These are phyloP conservation scores for Agonopterix heracliana DNA, from an alignment of 2,888 invertebrate genomes.

Conservation along the genomic window DNA sequence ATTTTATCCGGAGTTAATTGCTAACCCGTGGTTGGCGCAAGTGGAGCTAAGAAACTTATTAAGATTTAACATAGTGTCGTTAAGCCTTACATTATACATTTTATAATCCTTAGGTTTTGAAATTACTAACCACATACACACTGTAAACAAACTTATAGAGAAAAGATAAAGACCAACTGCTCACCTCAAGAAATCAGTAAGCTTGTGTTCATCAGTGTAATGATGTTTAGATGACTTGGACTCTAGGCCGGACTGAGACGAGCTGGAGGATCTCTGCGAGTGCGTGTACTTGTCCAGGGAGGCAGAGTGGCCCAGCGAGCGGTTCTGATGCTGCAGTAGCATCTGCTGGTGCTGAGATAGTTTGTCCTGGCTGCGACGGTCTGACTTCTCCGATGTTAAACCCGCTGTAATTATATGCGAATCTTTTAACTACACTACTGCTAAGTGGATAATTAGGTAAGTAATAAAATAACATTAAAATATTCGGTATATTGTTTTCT, in stretches of 20 bases:
- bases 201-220: conserved; percentile 78
- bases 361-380: conserved; percentile 64
- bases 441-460: not conserved
- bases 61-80: too few relatives aligned
- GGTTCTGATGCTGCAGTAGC: conserved; percentile 81
- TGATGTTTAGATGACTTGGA: conserved; percentile 63
- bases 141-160: too few relatives aligned
- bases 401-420: conserved; percentile 34
- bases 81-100: too few relatives aligned
- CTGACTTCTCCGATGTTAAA: conserved; percentile 55
- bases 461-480: not conserved
- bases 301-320: conserved; percentile 74
- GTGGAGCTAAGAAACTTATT: too few relatives aligned
- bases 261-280: conserved; percentile 60
- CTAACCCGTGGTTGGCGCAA: too few relatives aligned
- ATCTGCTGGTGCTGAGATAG: conserved; percentile 79
- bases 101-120: too few relatives aligned
- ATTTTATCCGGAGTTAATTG: too few relatives aligned
- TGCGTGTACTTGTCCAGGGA: conserved; percentile 78
- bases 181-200: conserved; percentile 81
- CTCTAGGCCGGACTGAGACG: conserved; percentile 47
- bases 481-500: conserved; percentile 2
- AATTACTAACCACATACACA: too few relatives aligned
- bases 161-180: too few relatives aligned
- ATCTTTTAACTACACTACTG: too few relatives aligned